Base-by-base conservation (phyloP, 1,140 invertebrate genomes). In the Cheumatopsyche charites region DNA sequence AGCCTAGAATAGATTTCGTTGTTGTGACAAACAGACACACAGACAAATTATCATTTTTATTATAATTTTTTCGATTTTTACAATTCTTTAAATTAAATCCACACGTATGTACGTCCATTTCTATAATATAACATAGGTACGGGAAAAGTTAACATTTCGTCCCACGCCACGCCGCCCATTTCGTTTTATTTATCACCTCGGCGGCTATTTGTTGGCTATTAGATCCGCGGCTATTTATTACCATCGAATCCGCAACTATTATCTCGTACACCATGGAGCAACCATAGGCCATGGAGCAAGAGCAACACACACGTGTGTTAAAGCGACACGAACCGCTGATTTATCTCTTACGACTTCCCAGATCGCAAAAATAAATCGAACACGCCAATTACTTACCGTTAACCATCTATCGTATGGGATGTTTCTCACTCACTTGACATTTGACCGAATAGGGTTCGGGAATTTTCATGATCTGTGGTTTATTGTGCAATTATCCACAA, bases 171-270 rank as follows among this genome's bases (percentile, higher is more conserved):
- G 43, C 29, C 47, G 47, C 47, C 47, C 47, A 52, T 52, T 52
- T 52, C 19, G 47, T 52, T 52, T 52, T 52, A 52, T 52, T 52
- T 52, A 52, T 52, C 47, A 52, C 47, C 47, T 52, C 15, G 47
- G 15, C 47, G 47, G 47, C 47, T 19, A 52, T 52, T 52, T 52
- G 47, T 52, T 52, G 19, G 3, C 47, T 52, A 52, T 52, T 52
- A 52, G 47, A 52, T 52, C 47, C 47, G 47, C 47, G 47, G 47
- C 47, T 52, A 52, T 52, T 52, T 52, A 52, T 52, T 52, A 52
- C 47, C 47, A 19, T 52, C 47, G 19, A 52, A 52, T 52, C 47
- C n/a, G 47, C 47, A 52, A 52, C 47, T 52, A 52, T 52, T 52
- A 52, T 52, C 47, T 52, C 9, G 47, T 6, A 52, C 47, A 15